Percentiles rank a stretch among this genome's conserved stretches.
phyloP scores from a whole-genome alignment of 2,888 invertebrate species.

The Drosophila pseudotalamancana region DNA sequence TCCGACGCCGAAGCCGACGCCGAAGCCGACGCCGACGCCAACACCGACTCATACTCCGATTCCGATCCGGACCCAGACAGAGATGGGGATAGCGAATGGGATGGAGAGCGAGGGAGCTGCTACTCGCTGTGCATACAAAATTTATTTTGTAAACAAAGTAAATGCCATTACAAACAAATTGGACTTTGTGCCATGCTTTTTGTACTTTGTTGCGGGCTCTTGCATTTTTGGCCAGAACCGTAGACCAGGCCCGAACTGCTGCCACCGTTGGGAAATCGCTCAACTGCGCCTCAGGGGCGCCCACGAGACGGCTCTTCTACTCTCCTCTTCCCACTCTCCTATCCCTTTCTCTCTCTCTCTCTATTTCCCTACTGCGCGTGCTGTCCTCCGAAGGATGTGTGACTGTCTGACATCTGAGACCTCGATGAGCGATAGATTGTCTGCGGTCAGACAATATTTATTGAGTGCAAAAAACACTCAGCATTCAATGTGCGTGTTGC shows the following conservation, averaged over 20 bases:
- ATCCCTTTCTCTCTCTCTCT: not conserved
- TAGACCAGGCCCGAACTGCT: slow-evolving; percentile 14
- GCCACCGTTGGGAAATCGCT: slow-evolving; percentile 67
- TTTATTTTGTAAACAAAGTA: slow-evolving; percentile 80
- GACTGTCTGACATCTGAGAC: slow-evolving; percentile 62
- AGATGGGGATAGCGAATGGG: slow-evolving; percentile 3
- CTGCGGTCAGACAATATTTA: slow-evolving; percentile 70
- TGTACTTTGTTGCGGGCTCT: slow-evolving; percentile 53
- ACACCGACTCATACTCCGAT: not conserved
- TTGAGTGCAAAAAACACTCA: slow-evolving; percentile 66
- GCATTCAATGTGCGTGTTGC: slow-evolving; percentile 34
- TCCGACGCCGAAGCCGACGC: not conserved
- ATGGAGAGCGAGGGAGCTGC: slow-evolving; percentile 30
- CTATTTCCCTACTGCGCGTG: slow-evolving; percentile 28
- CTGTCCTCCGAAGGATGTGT: slow-evolving; percentile 33
- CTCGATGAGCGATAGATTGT: slow-evolving; percentile 58
- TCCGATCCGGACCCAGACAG: not conserved
- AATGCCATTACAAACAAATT: slow-evolving; percentile 80
- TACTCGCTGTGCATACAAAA: slow-evolving; percentile 79
- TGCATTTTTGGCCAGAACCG: slow-evolving; percentile 36
- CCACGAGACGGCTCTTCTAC: slow-evolving; percentile 6
- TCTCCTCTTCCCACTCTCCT: not conserved
- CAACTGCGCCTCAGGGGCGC: slow-evolving; percentile 42
- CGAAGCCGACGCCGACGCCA: not conserved
- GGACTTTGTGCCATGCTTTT: slow-evolving; percentile 74